Base-by-base conservation (phyloP, 2,113 vertebrate species). In the Neogobius melanostomus region DNA sequence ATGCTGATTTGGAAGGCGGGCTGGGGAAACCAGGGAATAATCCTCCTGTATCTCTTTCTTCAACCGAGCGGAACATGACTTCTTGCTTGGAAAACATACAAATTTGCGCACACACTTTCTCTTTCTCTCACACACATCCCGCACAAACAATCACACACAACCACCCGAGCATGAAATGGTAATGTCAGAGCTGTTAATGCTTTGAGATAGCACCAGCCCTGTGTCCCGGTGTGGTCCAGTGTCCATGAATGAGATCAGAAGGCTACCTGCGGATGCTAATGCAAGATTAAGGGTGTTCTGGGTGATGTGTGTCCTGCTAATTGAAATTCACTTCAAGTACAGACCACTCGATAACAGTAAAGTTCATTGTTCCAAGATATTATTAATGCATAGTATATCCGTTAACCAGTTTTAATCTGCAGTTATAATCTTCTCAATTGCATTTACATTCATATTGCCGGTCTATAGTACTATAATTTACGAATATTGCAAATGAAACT, bases 161-260 rank as follows among this genome's bases (percentile, higher is more conserved):
- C 73, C 85, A 85, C 54, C 81, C 79, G 87, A 85, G 79, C 89
- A 68, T 90, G 87, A 93, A 93, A 93, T 91, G 77, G 53, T 88
- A 85, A 91, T 88, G 85, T 88, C 80, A 87, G 86, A 84, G 84
- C 85, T 84, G 80, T 84, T 90, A 91, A 91, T 89, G 77, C 74
- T 84, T 80, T 57, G 53, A 84, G 88, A 91, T 89, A 91, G 82
- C 48, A 36, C 53, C 74, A 56, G 79, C 75, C 16, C 12, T 60
- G 62, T 63, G 68, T 77, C 76, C 60, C 70, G 70, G 69, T 68
- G 15, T 80, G 70, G 72, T 64, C 75, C 79, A 69, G 72, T 64
- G 50, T 45, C 48, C 70, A 72, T 28, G 11, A 64, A 76, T 64
- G 64, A 44, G 73, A 77, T 64, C 77, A 69, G 69, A 79, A 69